Evolutionary conservation across 37 sponge, comb jelly and placozoan genomes (phyloP).

Genomic region (Trichoplax adhaerens): DNA sequence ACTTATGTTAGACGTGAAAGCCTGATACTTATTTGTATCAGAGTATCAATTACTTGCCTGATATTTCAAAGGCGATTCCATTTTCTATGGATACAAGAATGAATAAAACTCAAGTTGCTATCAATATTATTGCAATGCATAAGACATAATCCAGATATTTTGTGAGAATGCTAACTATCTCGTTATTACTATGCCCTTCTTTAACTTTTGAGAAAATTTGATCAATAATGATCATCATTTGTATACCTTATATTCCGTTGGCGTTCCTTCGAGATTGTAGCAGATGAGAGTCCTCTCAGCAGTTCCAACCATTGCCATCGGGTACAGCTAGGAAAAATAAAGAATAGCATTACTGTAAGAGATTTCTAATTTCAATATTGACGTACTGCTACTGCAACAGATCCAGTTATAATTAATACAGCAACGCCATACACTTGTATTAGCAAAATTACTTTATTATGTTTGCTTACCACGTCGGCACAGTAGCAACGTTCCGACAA

Average conservation of each 20-base stretch:
- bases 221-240: too few relatives aligned
- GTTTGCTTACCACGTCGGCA: slow-evolving; percentile 67
- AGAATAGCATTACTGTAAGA: background rate
- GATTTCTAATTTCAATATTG: too few relatives aligned
- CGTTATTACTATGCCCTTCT: too few relatives aligned
- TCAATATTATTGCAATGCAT: background rate
- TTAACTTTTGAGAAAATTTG: too few relatives aligned
- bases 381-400: too few relatives aligned
- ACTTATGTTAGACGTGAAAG: background rate
- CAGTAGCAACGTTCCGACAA: slow-evolving; percentile 82
- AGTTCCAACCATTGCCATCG: slow-evolving; percentile 68
- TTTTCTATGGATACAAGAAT: slow-evolving; percentile 21
- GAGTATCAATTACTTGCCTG: slow-evolving; percentile 21
- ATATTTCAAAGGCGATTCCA: slow-evolving; percentile 79
- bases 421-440: background rate
- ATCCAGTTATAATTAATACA: too few relatives aligned
- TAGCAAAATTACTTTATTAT: background rate
- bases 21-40: too few relatives aligned
- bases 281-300: slow-evolving; percentile 44
- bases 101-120: background rate
- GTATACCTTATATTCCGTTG: slow-evolving; percentile 46
- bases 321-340: slow-evolving; percentile 30
- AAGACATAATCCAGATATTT: background rate
- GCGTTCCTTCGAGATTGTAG: slow-evolving; percentile 49
- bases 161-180: background rate